Percentiles rank a stretch among this genome's conserved stretches.
Evolutionary conservation across 1,140 invertebrate species (phyloP).

Genomic region (Thrips palmi): DNA sequence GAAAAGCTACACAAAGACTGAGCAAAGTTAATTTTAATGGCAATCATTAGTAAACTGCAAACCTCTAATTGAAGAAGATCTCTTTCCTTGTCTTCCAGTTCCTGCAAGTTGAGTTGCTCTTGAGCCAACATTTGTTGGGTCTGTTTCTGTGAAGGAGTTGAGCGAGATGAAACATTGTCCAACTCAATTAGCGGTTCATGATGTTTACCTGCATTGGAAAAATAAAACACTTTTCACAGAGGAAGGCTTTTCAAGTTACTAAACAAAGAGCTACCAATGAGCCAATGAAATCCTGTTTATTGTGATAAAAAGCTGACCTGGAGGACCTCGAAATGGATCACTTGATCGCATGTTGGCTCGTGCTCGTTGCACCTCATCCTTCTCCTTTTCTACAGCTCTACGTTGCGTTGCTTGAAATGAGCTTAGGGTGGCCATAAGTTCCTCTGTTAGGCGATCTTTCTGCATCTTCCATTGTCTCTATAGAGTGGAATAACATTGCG

Average conservation of each 20-base stretch:
- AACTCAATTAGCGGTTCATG: background rate
- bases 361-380: slow-evolving; percentile 53
- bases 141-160: no score
- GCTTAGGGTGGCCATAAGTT: slow-evolving; percentile 84
- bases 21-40: no score
- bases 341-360: slow-evolving; percentile 36
- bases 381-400: slow-evolving; percentile 64
- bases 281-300: slow-evolving; percentile 26
- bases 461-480: slow-evolving; percentile 79
- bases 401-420: slow-evolving; percentile 67
- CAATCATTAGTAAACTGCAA: no score
- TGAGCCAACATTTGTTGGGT: slow-evolving; percentile 61
- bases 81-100: slow-evolving; percentile 76
- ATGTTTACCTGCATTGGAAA: background rate
- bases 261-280: slow-evolving; percentile 1
- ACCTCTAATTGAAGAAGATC: slow-evolving; percentile 80
- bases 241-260: background rate
- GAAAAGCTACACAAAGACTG: slow-evolving; percentile 15
- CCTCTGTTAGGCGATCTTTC: slow-evolving; percentile 77
- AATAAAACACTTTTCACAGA: background rate
- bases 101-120: slow-evolving; percentile 65
- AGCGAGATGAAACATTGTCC: no score
- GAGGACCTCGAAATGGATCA: no score
- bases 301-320: slow-evolving; percentile 19
- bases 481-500: slow-evolving; percentile 24